Conservation (phyloP, 2,797 vertebrate species). For the Ceyx erithaca region DNA sequence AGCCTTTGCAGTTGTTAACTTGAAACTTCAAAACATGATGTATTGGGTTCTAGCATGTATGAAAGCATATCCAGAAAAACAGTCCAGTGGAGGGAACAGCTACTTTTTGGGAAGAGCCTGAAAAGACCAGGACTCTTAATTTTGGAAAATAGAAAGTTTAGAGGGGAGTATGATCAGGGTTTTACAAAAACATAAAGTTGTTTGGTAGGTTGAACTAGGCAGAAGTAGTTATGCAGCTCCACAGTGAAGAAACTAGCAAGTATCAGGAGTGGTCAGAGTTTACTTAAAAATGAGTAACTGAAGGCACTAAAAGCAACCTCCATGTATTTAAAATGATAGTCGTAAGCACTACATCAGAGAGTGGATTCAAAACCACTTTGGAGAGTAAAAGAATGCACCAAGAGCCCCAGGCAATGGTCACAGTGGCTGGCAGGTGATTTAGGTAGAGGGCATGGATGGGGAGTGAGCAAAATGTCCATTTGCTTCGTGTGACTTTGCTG, state of each 20-base stretch:
- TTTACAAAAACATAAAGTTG: neutral
- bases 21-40: neutral
- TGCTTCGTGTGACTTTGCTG: neutral
- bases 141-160: neutral
- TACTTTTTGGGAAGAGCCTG: neutral
- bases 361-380: neutral
- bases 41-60: neutral
- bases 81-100: neutral
- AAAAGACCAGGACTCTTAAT: neutral
- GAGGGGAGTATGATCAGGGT: neutral
- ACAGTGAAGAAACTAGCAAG: neutral
- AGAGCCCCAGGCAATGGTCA: neutral
- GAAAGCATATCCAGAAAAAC: neutral
- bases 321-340: neutral
- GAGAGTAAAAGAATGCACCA: neutral
- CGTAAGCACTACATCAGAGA: neutral
- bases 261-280: neutral
- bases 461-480: neutral
- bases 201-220: neutral
- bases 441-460: neutral
- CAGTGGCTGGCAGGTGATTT: neutral
- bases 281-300: neutral
- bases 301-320: neutral
- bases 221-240: neutral
- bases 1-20: neutral